phyloP scores from a whole-genome alignment of 2,797 vertebrate species.

The Phoxinus dragarum region DNA sequence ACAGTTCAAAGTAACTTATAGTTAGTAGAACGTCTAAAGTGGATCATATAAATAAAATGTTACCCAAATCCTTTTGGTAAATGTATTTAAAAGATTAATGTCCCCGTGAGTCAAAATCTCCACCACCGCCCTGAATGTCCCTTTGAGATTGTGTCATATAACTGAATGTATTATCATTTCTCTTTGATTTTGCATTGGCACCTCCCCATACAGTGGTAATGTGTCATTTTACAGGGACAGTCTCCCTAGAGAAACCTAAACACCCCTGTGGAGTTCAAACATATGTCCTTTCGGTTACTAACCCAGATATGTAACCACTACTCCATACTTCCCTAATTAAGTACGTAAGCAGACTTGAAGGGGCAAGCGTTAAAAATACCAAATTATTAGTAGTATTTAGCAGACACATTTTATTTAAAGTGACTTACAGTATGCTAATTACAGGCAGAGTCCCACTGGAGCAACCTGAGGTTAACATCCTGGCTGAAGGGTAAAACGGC shows the following conservation, averaged over 20 bases:
- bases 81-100: neutral
- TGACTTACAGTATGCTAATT: slow-evolving; percentile 42
- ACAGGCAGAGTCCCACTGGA: slow-evolving; percentile 34
- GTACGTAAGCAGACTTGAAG: neutral
- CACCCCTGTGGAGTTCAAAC: neutral
- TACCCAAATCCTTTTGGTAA: neutral
- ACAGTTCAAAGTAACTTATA: too few relatives aligned
- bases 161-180: neutral
- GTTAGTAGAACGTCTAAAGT: neutral
- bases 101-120: neutral
- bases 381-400: slow-evolving; percentile 29
- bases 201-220: neutral
- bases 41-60: neutral
- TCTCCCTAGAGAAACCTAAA: neutral
- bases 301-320: slow-evolving; percentile 7
- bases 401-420: slow-evolving; percentile 22
- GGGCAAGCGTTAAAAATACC: slow-evolving; percentile 10
- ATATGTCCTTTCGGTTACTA: neutral
- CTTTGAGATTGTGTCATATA: neutral
- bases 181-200: neutral
- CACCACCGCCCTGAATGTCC: neutral
- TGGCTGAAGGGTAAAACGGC: slow-evolving; percentile 38
- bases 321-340: neutral
- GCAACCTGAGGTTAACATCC: slow-evolving; percentile 32
- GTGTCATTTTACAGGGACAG: slow-evolving; percentile 1